Evolutionary conservation across 2,888 invertebrate genomes (phyloP), one percentile per base, ranked within the genome.

Genomic region (Strigamia transsilvanica): DNA sequence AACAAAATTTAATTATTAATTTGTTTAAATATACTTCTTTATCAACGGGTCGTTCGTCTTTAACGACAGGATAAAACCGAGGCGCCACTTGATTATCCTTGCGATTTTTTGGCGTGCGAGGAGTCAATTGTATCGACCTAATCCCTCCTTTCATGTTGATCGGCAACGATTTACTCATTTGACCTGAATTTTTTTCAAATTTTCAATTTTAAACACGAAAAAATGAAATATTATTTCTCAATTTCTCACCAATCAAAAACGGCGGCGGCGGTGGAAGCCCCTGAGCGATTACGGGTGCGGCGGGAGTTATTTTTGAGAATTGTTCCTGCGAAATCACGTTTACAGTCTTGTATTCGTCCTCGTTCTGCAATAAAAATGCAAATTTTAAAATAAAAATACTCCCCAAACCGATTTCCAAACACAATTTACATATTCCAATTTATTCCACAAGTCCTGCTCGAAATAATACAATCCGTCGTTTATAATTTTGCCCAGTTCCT

Each of bases 381-480:
- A 23, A 23, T 73, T 73, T 5, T 21, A 27, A 21, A 3, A 13
- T n/a, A 5, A n/a, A 73, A 18, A 23, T 2, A 18, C 12, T 21
- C 15, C 32, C 3, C n/a, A 83, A 66, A 27, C 3, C 1, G 1
- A 2, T 27, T 27, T 27, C 27, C 27, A 1, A 27, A 3, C 27
- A 27, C n/a, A 27, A 27, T 27, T 86, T 87, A 90, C 90, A 87
- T 89, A 87, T 84, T 92, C 91, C 61, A 90, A 88, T 82, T 91
- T 91, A 18, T 90, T 93, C 96, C 96, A 95, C 82, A 99, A 89
- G 87, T 98, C 97, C 87, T 98, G 96, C 89, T 99, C 99, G 86
- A 99, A 99, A 86, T 96, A 94, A 87, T 92, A 93, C 23, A 99
- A 91, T n/a, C 99, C 99, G 88, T 99, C 97, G 85, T 98, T 97